These are phyloP conservation scores for Noctua fimbriata DNA, from an alignment of 2,888 invertebrate genomes.

Conservation along the genomic window DNA sequence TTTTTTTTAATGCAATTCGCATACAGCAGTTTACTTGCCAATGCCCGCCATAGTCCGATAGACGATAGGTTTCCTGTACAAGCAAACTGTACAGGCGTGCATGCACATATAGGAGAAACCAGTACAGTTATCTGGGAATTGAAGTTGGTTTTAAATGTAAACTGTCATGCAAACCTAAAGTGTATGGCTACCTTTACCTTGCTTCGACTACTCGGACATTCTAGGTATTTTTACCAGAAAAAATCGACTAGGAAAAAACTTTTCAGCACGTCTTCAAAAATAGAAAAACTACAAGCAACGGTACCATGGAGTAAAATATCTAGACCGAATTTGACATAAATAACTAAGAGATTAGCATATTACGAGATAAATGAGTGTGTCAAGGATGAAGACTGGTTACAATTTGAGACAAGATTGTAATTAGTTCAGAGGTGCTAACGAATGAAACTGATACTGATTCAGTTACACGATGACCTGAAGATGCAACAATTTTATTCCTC, in stretches of 20 bases:
- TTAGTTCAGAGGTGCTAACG: neutral
- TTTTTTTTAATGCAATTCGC: neutral
- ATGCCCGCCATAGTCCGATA: neutral
- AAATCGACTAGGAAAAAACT: neutral
- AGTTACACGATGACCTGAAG: neutral
- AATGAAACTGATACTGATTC: neutral
- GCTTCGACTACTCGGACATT: neutral
- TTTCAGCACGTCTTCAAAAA: neutral
- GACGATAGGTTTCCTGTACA: neutral
- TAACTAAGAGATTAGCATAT: neutral
- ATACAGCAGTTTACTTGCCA: neutral
- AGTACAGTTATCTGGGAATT: too few species aligned
- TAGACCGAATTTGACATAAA: neutral
- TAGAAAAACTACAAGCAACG: neutral
- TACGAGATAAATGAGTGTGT: neutral
- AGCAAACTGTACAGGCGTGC: too few species aligned
- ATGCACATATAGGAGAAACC: too few species aligned
- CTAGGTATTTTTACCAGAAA: neutral
- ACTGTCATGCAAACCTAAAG: neutral
- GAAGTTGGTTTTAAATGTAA: too few species aligned
- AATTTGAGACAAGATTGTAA: neutral
- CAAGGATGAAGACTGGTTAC: conserved; percentile 13
- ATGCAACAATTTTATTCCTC: neutral
- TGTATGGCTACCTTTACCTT: neutral
- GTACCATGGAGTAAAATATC: too few species aligned